Base-by-base conservation (phyloP, 2,113 vertebrate genomes). In the Smithornis capensis region DNA sequence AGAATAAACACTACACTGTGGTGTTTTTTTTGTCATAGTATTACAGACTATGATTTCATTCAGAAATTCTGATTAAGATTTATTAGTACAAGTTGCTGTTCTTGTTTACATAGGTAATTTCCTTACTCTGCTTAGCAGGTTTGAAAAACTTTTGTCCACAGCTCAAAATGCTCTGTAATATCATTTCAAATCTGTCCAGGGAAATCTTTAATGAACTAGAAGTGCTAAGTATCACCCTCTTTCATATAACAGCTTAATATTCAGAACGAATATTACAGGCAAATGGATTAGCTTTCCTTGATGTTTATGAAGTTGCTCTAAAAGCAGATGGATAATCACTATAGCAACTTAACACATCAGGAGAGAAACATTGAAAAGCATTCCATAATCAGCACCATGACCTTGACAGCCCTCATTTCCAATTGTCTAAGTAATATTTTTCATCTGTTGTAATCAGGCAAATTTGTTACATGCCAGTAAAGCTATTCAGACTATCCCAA, bases 251-350 rank as follows among this genome's bases (percentile, higher is more conserved):
- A 60, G 44, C 89, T 96, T 96, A 94, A 95, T 90, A 96, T 92
- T 97, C 87, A 74, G 62, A 86, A 82, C 87, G 89, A 94, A 75
- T 92, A 87, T 80, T 93, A 87, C 92, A 87, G 59, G 59, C 77
- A 96, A 94, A 87, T 81, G 87, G 86, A 93, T 97, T 97, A 90
- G 38, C 65, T 95, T 96, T 85, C 55, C 70, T 93, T 87, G 67
- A 94, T 93, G 92, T 92, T 96, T 95, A 91, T 89, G 92, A 82
- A 89, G 80, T 64, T 95, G 85, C 89, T 85, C 50, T 90, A 95
- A 96, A 94, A 95, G 82, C 93, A 96, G 95, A 96, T 95, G 92
- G 93, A 96, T 96, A 96, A 97, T 96, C 92, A 92, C 94, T 90
- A 92, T 92, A 95, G 90, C 86, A 96, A 96, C 95, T 79, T 87